phyloP scores from a whole-genome alignment of 2,113 vertebrate genomes.

The Myodes glareolus region DNA sequence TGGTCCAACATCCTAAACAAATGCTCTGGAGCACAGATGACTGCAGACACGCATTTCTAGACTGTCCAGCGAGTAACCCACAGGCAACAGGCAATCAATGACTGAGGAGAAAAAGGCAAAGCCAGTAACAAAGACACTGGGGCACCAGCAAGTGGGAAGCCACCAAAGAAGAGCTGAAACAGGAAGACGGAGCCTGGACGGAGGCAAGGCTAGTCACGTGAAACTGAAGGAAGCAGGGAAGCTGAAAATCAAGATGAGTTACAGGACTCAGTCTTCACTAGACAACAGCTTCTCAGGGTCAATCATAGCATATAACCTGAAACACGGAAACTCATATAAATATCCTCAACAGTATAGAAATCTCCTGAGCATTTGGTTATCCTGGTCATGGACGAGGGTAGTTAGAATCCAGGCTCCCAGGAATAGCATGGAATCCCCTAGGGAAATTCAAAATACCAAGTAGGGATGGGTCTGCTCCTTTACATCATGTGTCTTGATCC shows the following conservation, averaged over 20 bases:
- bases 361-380: background rate
- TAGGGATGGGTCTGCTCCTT: background rate
- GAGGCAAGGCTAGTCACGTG: background rate
- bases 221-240: background rate
- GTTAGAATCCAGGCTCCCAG: background rate
- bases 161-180: conserved; percentile 60
- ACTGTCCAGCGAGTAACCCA: too few relatives aligned
- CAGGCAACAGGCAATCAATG: background rate
- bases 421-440: background rate
- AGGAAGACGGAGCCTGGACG: background rate
- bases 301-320: background rate
- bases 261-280: background rate
- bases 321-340: background rate
- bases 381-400: background rate
- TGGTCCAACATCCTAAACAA: background rate
- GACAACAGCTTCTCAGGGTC: background rate
- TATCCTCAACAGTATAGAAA: background rate
- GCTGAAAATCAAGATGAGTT: background rate
- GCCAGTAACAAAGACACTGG: background rate
- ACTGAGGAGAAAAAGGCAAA: background rate
- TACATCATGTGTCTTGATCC: background rate
- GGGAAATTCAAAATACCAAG: background rate
- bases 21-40: background rate
- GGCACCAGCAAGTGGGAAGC: background rate
- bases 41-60: background rate